Evolutionary conservation across 2,113 vertebrate species (phyloP).

Genomic region (Lucifuga dentata): DNA sequence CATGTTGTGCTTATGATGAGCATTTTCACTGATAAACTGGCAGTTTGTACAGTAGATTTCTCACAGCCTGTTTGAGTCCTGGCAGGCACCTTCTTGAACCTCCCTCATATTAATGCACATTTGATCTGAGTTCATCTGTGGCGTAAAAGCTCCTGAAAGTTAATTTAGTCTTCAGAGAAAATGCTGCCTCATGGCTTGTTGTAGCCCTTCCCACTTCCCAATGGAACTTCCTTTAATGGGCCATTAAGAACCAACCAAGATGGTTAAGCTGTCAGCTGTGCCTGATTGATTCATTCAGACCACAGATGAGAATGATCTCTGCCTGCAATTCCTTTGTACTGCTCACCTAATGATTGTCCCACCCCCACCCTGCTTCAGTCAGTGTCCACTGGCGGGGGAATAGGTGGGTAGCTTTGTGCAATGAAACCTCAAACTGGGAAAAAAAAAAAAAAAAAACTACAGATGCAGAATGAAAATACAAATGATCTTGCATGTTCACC

Average conservation of each 20-base stretch:
- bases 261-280: constrained; percentile 68
- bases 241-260: constrained; percentile 68
- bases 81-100: neutral
- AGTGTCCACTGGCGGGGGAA: neutral
- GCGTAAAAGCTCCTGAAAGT: constrained; percentile 33
- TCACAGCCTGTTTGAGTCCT: neutral
- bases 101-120: constrained; percentile 6
- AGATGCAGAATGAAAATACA: neutral
- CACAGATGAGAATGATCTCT: constrained; percentile 51
- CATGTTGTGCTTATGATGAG: neutral
- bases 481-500: neutral
- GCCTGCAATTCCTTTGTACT: constrained; percentile 48
- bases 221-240: constrained; percentile 69
- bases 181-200: constrained; percentile 50
- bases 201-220: constrained; percentile 57
- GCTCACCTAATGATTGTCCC: constrained; percentile 40
- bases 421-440: neutral
- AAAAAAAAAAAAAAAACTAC: neutral
- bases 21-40: neutral
- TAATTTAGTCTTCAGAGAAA: constrained; percentile 51
- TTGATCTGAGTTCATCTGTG: constrained; percentile 33
- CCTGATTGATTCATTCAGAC: constrained; percentile 70
- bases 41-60: neutral
- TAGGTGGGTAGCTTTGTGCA: neutral
- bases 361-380: neutral